These are phyloP conservation scores for Thamnaconus septentrionalis DNA, from an alignment of 2,113 vertebrate genomes.

Conservation along the genomic window DNA sequence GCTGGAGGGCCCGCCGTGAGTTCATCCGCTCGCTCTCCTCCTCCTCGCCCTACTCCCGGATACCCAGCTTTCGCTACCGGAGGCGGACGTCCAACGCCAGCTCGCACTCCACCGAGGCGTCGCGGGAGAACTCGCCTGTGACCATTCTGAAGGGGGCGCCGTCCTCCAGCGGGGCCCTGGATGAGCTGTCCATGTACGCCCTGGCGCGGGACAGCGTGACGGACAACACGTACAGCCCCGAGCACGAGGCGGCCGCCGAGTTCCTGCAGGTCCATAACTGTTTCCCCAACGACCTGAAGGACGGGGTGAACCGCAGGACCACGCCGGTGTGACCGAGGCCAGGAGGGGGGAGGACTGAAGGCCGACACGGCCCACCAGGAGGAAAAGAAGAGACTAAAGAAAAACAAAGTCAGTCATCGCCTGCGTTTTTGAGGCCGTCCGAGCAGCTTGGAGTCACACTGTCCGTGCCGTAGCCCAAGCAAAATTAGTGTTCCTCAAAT, in stretches of 20 bases:
- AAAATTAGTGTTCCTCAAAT: slow-evolving; percentile 20
- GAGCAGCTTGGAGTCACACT: slow-evolving; percentile 36
- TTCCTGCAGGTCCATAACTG: slow-evolving; percentile 97
- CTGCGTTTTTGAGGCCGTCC: slow-evolving; percentile 35
- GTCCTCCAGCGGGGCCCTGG: slow-evolving; percentile 82
- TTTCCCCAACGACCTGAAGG: slow-evolving; percentile 93
- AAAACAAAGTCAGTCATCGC: slow-evolving; percentile 2
- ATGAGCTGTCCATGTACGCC: slow-evolving; percentile 96
- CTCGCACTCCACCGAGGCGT: slow-evolving; percentile 91
- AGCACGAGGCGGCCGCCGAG: slow-evolving; percentile 81
- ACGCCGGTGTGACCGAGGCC: slow-evolving; percentile 87
- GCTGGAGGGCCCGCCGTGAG: slow-evolving; percentile 86
- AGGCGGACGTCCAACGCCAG: slow-evolving; percentile 88
- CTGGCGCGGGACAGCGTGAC: slow-evolving; percentile 87
- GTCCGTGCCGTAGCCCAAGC: slow-evolving; percentile 40
- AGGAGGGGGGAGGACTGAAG: not conserved
- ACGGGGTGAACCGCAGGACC: slow-evolving; percentile 91
- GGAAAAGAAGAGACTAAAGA: not conserved
- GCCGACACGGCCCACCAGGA: slow-evolving; percentile 17
- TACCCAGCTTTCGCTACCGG: slow-evolving; percentile 94
- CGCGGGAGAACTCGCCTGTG: slow-evolving; percentile 86
- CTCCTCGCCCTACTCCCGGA: slow-evolving; percentile 93
- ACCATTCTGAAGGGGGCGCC: slow-evolving; percentile 82
- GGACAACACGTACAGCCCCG: slow-evolving; percentile 88
- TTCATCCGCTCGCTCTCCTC: slow-evolving; percentile 89